Percentiles rank a stretch among this genome's conserved stretches.
Conservation (phyloP, 1,140 invertebrate genomes). For the Temnothorax curvispinosus region DNA sequence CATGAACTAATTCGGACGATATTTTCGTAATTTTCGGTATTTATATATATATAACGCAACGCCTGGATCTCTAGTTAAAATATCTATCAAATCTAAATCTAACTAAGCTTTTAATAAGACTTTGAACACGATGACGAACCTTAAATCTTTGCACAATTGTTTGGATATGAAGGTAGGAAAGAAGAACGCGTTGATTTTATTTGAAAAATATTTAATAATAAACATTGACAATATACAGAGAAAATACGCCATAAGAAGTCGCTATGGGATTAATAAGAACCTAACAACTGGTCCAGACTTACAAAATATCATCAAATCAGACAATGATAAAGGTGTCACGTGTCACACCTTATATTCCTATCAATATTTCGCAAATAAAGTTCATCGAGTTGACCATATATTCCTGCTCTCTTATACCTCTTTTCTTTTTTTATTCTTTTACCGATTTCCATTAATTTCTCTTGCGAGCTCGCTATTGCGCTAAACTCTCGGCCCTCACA, state of each 20-base stretch:
- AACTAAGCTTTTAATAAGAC: too few species aligned
- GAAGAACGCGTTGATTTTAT: conserved; percentile 65
- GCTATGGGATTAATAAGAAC: conserved; percentile 84
- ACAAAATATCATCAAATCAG: conserved; percentile 85
- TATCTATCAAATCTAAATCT: too few species aligned
- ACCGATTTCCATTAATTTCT: conserved; percentile 38
- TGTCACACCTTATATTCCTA: conserved; percentile 76
- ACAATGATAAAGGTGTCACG: conserved; percentile 81
- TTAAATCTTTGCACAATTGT: too few species aligned
- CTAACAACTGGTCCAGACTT: conserved; percentile 85
- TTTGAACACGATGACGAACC: too few species aligned
- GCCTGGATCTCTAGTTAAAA: too few species aligned
- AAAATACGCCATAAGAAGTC: conserved; percentile 85
- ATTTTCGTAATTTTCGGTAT: too few species aligned
- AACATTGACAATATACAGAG: conserved; percentile 86
- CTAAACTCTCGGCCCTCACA: conserved; percentile 4
- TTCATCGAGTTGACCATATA: conserved; percentile 73
- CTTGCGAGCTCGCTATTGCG: background rate
- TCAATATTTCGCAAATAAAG: conserved; percentile 77
- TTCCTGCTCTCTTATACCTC: conserved; percentile 43
- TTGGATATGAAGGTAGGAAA: too few species aligned
- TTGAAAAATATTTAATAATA: conserved; percentile 86
- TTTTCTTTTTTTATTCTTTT: conserved; percentile 41
- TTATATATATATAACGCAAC: too few species aligned
- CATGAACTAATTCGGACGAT: too few species aligned